These are phyloP conservation scores for Geococcyx californianus DNA, from an alignment of 2,113 vertebrate species.

Conservation along the genomic window DNA sequence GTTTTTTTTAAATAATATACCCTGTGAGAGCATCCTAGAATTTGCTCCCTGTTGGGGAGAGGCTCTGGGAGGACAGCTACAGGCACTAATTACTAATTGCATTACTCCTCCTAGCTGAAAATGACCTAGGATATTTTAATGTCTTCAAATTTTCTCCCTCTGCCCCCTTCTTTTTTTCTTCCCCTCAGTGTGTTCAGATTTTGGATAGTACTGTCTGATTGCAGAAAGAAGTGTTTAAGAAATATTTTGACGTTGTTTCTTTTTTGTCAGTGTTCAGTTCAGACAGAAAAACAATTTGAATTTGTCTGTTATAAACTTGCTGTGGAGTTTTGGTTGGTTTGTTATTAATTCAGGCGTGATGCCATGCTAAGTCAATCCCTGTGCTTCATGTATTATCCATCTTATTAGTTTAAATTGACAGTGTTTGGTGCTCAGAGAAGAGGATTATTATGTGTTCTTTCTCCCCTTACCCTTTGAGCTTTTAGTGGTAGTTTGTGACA, in stretches of 20 bases:
- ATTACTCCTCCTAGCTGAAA: not conserved
- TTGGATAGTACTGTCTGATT: not conserved
- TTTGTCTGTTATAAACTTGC: not conserved
- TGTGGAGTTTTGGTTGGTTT: not conserved
- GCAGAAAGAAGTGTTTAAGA: not conserved
- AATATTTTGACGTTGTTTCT: not conserved
- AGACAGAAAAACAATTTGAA: not conserved
- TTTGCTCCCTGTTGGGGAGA: not conserved
- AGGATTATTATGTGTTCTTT: not conserved
- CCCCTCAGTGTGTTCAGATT: accelerated
- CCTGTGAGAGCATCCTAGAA: not conserved
- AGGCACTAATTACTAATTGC: not conserved
- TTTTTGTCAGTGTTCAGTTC: not conserved
- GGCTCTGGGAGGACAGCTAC: not conserved
- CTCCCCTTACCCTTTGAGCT: not conserved
- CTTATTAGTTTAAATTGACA: not conserved
- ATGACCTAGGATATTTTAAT: not conserved
- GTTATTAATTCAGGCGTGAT: not conserved
- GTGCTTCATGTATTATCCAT: not conserved
- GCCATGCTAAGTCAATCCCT: not conserved
- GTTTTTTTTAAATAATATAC: not conserved
- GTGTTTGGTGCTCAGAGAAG: not conserved
- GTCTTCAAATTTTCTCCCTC: not conserved
- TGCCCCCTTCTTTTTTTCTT: not conserved
- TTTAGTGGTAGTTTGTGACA: not conserved